These are phyloP conservation scores for Myoxocephalus aenaeus DNA, from an alignment of 2,797 vertebrate species.

Conservation along the genomic window DNA sequence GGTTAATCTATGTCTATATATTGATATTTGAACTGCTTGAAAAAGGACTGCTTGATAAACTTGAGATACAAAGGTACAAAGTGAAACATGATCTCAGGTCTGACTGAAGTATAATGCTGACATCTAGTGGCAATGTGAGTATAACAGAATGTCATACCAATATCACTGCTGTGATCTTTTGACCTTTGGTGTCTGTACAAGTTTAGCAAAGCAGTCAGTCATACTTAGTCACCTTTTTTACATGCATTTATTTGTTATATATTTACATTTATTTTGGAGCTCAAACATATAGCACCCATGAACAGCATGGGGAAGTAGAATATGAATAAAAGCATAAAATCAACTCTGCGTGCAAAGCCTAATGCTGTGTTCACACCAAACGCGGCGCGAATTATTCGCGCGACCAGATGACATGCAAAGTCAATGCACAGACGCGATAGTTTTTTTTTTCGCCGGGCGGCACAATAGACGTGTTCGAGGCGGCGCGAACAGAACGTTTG, in stretches of 20 bases:
- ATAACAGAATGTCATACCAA: not conserved
- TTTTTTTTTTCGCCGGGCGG: too few relatives aligned
- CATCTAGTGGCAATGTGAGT: constrained; percentile 41
- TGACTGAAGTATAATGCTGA: constrained; percentile 12
- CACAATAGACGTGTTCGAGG: too few relatives aligned
- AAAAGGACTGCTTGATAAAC: not conserved
- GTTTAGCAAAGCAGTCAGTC: not conserved
- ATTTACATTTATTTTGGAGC: too few relatives aligned
- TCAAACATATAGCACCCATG: not conserved
- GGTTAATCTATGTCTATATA: not conserved
- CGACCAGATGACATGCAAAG: too few relatives aligned
- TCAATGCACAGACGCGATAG: too few relatives aligned
- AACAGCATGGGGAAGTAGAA: not conserved
- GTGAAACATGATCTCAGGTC: not conserved
- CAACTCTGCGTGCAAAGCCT: too few relatives aligned
- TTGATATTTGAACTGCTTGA: not conserved
- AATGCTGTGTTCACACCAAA: too few relatives aligned
- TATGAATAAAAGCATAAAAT: not conserved
- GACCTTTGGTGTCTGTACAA: not conserved
- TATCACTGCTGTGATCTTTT: not conserved
- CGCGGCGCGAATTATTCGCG: too few relatives aligned
- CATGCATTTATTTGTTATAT: not conserved
- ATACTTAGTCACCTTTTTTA: not conserved
- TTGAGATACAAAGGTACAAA: constrained; percentile 11
- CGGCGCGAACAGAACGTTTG: too few relatives aligned